Evolutionary conservation across 1,140 invertebrate genomes (phyloP), one percentile per base, ranked within the genome.

Genomic region (Pogonomyrmex barbatus): DNA sequence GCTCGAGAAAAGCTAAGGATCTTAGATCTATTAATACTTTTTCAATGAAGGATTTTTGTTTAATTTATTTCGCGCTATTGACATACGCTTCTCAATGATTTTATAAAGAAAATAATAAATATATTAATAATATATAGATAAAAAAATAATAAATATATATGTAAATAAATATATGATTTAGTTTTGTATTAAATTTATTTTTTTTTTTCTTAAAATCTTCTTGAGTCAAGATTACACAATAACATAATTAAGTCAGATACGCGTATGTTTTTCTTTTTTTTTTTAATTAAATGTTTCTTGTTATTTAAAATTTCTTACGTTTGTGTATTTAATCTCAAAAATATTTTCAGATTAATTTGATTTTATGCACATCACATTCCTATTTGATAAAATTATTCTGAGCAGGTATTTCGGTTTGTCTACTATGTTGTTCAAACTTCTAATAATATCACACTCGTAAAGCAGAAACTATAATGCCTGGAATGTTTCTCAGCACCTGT

Each of bases 391-490:
- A 45, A 12, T 45, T 47, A 47, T 60, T 42, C 39, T 17, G 3
- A 58, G 8, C 14, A 30, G 42, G 9, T n/a, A 60, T 36, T 76
- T 76, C n/a, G 56, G 24, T 60, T 76, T 24, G 68, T 54, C 47
- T 76, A 58, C 14, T n/a, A 42, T 30, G 24, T 12, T 6, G 24
- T 76, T 24, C 36, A 76, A 33, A 4, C 45, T 76, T 76, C 73
- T 76, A 76, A 76, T 76, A 76, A 62, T 76, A 76, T 33, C 24
- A 6, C 24, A 42, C 6, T 45, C 39, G 4, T 30, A n/a, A 76
- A 73, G 36, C 14, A 36, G 14, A 73, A 70, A 71, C 30, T 71
- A 50, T 54, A 14, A 45, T 33, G 39, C 42, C 14, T 45, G 39
- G 3, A 17, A 76, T 76, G 39, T 60, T 58, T 33, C 42, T 76